Percentiles rank a stretch among this genome's conserved stretches.
Evolutionary conservation across 2,113 vertebrate species (phyloP).

Genomic region (Pedetes capensis): DNA sequence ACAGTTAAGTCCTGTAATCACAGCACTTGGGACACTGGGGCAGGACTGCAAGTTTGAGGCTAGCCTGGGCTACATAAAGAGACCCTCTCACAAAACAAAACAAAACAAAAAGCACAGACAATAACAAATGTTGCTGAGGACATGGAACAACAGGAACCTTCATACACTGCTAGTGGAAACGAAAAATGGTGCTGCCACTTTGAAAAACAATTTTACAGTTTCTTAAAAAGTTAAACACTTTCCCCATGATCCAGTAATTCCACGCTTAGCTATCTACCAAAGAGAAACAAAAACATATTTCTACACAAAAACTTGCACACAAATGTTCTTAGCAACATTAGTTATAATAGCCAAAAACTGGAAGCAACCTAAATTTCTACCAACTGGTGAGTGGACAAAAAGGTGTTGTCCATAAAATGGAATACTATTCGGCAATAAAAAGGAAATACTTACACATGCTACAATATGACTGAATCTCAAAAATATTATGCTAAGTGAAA

Average conservation of each 20-base stretch:
- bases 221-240: slow-evolving; percentile 27
- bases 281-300: slow-evolving; percentile 24
- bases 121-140: neutral
- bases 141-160: neutral
- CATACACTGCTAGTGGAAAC: neutral
- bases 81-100: neutral
- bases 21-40: neutral
- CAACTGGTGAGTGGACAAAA: slow-evolving; percentile 25
- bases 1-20: neutral
- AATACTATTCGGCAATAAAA: slow-evolving; percentile 47
- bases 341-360: neutral
- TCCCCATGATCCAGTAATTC: slow-evolving; percentile 22
- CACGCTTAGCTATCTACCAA: slow-evolving; percentile 1
- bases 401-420: neutral
- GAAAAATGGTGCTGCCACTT: neutral
- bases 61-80: neutral
- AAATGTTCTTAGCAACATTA: slow-evolving; percentile 15
- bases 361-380: neutral
- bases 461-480: slow-evolving; percentile 4
- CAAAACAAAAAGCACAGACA: neutral
- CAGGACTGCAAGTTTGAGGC: neutral
- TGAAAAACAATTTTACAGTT: slow-evolving; percentile 37
- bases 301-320: neutral
- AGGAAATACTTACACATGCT: neutral
- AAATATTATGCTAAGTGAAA: slow-evolving; percentile 39